Base-by-base conservation (phyloP, 2,797 vertebrate species). In the Propithecus deckenii region DNA sequence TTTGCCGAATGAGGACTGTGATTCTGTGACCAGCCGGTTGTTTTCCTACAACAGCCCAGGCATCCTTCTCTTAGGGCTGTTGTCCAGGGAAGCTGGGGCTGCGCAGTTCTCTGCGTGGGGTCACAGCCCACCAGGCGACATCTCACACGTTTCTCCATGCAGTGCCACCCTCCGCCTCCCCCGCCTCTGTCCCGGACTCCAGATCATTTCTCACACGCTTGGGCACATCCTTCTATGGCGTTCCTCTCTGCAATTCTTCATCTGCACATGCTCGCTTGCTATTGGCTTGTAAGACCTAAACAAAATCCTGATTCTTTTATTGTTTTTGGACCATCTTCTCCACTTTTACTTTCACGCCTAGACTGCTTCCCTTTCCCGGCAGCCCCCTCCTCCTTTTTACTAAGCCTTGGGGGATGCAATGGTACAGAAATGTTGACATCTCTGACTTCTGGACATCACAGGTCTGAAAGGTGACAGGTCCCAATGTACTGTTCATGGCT, bases 401-500 rank as follows among this genome's bases (percentile, higher is more conserved):
- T 2, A 22, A 74, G 38, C 20, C 0, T 11, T 25, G 52, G 50
- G 30, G 43, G 57, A 41, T 35, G 10, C 38, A 14, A n/a, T 2
- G 13, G 25, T 10, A 9, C 7, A 22, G 1, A 28, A 6, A 13
- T 20, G 41, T 0, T 69, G 61, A 18, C 9, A 1, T 3, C 1
- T 23, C 14, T 78, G 22, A 14, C 43, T 43, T 55, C 11, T 2
- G 13, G 76, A 18, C 14, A 30, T 22, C 10, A 32, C 25, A 35
- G 28, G 7, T 76, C 23, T 23, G 11, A 57, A 50, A 32, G 38
- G 9, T 1, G 20, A 7, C 75, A 6, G 18, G 17, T 50, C 12
- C 25, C 38, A 22, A 43, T 38, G 0, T 7, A 6, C 23, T 1
- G 0, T 0, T 32, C 52, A 18, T 23, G 2, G 69, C 23, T 4